A percentile compares a stretch with the other conserved stretches of the same genome.
These are phyloP conservation scores for Clarias platycephalus DNA, from an alignment of 2,797 vertebrate species.

Conservation along the genomic window DNA sequence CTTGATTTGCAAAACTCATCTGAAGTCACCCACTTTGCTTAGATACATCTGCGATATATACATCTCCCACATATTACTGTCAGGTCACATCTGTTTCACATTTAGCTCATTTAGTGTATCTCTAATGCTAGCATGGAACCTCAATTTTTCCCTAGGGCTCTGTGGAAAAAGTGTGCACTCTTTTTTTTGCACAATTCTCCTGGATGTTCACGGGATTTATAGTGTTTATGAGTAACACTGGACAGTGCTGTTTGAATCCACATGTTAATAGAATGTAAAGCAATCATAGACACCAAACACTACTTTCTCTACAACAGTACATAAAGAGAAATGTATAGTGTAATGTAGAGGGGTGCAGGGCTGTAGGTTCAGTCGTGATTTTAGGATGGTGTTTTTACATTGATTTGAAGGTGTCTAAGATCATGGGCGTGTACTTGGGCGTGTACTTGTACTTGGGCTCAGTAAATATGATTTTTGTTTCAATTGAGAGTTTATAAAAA, in stretches of 20 bases:
- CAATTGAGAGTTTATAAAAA: background rate
- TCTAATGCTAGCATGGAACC: background rate
- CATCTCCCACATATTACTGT: constrained; percentile 30
- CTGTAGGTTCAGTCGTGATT: background rate
- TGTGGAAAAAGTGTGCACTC: constrained; percentile 1
- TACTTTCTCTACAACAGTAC: background rate
- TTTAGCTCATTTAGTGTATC: background rate
- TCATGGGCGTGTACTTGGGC: too few relatives aligned
- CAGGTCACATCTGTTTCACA: constrained; percentile 12
- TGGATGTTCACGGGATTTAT: background rate
- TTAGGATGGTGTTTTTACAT: background rate
- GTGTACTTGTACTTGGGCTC: background rate
- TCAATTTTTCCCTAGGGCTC: background rate
- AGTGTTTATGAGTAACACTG: background rate
- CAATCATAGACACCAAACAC: too few relatives aligned
- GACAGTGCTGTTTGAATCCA: background rate
- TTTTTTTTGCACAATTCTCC: background rate
- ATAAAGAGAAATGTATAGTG: background rate
- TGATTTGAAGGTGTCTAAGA: background rate
- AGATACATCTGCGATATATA: constrained; percentile 21
- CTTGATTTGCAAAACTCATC: constrained; percentile 23
- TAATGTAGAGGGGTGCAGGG: background rate
- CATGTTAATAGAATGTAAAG: background rate
- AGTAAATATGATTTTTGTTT: background rate
- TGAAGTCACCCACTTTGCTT: constrained; percentile 23